Conservation (phyloP, 2,888 invertebrate species). For the Acrobasis consociella region DNA sequence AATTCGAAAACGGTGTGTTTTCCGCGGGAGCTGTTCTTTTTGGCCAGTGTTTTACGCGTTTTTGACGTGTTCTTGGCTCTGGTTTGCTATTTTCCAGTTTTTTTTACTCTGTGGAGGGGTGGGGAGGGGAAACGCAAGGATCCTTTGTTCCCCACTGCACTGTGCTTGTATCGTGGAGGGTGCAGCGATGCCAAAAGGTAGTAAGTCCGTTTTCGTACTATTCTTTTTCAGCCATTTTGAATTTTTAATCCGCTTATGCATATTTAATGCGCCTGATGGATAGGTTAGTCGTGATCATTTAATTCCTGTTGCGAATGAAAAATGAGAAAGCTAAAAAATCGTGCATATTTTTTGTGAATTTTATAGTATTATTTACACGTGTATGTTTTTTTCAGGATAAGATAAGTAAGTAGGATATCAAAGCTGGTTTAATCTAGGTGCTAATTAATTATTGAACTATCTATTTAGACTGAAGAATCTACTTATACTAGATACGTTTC, state of each 20-base stretch:
- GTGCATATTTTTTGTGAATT: background rate
- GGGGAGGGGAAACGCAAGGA: slow-evolving; percentile 33
- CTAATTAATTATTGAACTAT: too few species aligned
- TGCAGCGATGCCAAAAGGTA: slow-evolving; percentile 49
- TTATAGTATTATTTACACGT: background rate
- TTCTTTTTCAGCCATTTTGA: slow-evolving; percentile 44
- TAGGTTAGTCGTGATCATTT: slow-evolving; percentile 6
- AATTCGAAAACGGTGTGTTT: slow-evolving; percentile 28
- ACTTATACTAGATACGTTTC: too few species aligned
- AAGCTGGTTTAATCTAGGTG: too few species aligned
- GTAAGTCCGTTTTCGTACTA: slow-evolving; percentile 42
- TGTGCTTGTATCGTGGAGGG: slow-evolving; percentile 37
- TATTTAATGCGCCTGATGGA: slow-evolving; percentile 17
- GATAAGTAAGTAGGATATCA: too few species aligned
- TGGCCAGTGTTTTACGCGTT: slow-evolving; percentile 13
- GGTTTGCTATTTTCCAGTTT: slow-evolving; percentile 24
- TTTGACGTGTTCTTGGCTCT: slow-evolving; percentile 13
- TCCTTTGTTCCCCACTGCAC: slow-evolving; percentile 62
- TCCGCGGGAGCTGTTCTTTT: slow-evolving; percentile 14
- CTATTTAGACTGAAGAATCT: too few species aligned
- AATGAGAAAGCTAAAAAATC: background rate
- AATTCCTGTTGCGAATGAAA: slow-evolving; percentile 12
- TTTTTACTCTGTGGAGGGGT: slow-evolving; percentile 34
- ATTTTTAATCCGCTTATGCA: slow-evolving; percentile 21
- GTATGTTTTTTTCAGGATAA: too few species aligned